These are phyloP conservation scores for Nymphalis polychloros DNA, from an alignment of 2,888 invertebrate genomes.

Conservation along the genomic window DNA sequence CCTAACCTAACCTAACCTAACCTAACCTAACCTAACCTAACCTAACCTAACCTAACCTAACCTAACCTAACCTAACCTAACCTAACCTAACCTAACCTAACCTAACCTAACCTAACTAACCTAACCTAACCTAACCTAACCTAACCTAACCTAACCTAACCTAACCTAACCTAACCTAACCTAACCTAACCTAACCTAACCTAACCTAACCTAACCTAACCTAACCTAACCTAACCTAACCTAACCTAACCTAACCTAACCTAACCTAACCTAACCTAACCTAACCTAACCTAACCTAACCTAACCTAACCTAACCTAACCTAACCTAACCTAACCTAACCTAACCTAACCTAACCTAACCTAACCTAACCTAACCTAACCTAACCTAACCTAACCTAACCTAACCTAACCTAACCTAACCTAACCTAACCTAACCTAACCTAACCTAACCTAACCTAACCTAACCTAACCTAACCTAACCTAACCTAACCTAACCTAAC, in stretches of 20 bases:
- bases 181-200: no score
- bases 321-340: slow-evolving; percentile 6
- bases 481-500: slow-evolving; percentile 6
- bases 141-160: no score
- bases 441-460: slow-evolving; percentile 18
- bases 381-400: slow-evolving; percentile 3
- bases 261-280: slow-evolving; percentile 10
- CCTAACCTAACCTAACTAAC: no score
- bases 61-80: no score
- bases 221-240: neutral
- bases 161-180: no score
- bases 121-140: no score
- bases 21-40: slow-evolving; percentile 6
- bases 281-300: slow-evolving; percentile 21
- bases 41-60: no score
- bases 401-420: slow-evolving; percentile 14
- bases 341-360: slow-evolving; percentile 6
- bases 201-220: slow-evolving; percentile 4
- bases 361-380: slow-evolving; percentile 6
- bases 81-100: no score
- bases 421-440: slow-evolving; percentile 21
- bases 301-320: slow-evolving; percentile 18
- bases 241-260: slow-evolving; percentile 5
- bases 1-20: slow-evolving; percentile 6
- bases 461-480: slow-evolving; percentile 6